Evolutionary conservation across 1,140 invertebrate species (phyloP), one percentile per base, ranked within the genome.

Genomic region (Olivierus martensii): DNA sequence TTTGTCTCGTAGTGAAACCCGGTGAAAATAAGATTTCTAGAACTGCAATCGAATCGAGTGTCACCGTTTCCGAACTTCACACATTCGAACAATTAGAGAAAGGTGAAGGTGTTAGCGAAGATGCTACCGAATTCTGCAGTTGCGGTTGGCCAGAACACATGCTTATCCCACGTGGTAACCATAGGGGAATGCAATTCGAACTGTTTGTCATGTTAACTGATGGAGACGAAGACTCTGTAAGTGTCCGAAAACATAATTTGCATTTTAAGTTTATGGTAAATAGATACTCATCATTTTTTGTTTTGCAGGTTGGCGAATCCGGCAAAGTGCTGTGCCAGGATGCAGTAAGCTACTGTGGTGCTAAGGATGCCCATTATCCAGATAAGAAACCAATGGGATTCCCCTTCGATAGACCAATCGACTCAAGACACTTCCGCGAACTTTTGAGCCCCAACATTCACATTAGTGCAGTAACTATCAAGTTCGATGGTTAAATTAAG

Each of bases 161-260:
- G 78, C 72, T 90, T 1, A 65, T 87, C 21, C 81, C 85, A 0
- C 82, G 81, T 66, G 87, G 87, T 21, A 77, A 67, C 3, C 65
- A 73, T 2, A 73, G 76, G 52, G 86, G 85, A n/a, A 78, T 77
- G 63, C 66, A 70, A 0, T 79, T 79, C 63, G 75, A 84, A 44
- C 64, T 89, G 3, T 89, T 87, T 65, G 79, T 80, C 39, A 88
- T 88, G 83, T 71, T 87, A 14, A 83, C 84, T 28, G 78, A 88
- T 68, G 83, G 78, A 62, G 69, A 71, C 12, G 73, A 77, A 9
- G 84, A 88, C 61, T 72, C 68, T 65, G 67, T 66, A 47, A 56
- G 56, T 39, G 3, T 17, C 15, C 17, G 15, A 28, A 28, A 6
- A 28, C 4, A 28, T 28, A 28, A 28, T 6, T 28, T 28, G 9